These are phyloP conservation scores for Barypeithes pellucidus DNA, from an alignment of 2,888 invertebrate genomes.

Conservation along the genomic window DNA sequence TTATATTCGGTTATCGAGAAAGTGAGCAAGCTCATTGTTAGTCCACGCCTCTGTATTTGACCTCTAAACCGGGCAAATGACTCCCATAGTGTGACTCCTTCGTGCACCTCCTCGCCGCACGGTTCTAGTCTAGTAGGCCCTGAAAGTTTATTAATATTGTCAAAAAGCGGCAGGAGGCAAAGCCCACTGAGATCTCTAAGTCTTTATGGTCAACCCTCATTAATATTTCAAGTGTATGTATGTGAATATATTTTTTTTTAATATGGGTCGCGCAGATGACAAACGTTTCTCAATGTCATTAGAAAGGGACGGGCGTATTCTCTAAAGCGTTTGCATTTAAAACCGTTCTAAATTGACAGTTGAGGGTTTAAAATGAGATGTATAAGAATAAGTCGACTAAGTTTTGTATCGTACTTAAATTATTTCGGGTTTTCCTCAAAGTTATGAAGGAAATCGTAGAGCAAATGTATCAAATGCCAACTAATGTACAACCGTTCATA, in stretches of 20 bases:
- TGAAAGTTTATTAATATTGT: conserved; percentile 55
- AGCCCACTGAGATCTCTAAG: conserved; percentile 54
- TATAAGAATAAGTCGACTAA: too few species aligned
- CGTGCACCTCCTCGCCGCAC: conserved; percentile 37
- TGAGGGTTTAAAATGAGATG: too few species aligned
- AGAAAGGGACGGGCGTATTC: neutral
- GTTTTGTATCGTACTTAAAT: too few species aligned
- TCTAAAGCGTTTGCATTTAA: too few species aligned
- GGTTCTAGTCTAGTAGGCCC: conserved; percentile 50
- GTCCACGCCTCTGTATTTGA: conserved; percentile 37
- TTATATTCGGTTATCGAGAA: neutral
- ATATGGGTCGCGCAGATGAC: conserved; percentile 46
- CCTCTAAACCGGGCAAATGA: conserved; percentile 44
- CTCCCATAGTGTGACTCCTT: conserved; percentile 44
- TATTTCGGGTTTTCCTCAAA: too few species aligned
- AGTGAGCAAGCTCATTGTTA: neutral
- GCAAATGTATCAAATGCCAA: too few species aligned
- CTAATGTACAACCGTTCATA: too few species aligned
- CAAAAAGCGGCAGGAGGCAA: conserved; percentile 55
- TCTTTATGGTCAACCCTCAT: conserved; percentile 56
- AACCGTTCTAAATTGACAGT: too few species aligned
- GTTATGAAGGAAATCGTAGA: too few species aligned
- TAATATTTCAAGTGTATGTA: conserved; percentile 53
- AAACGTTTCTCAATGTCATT: conserved; percentile 53
- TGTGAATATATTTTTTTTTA: conserved; percentile 49